Conservation (phyloP, 2,113 vertebrate genomes). For the Cynocephalus volans region DNA sequence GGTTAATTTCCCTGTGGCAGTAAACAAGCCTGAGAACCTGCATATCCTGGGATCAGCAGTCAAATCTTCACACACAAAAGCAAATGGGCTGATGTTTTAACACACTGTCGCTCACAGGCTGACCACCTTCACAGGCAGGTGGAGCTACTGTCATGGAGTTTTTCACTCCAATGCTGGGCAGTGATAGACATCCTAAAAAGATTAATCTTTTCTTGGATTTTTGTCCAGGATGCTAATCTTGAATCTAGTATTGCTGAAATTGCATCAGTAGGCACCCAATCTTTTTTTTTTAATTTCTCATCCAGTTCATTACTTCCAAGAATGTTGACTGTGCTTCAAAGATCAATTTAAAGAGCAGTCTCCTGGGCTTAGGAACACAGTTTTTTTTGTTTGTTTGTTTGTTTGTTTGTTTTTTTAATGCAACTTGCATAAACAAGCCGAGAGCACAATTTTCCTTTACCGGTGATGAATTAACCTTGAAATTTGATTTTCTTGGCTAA, state of each 20-base stretch:
- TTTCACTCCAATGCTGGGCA: background rate
- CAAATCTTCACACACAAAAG: background rate
- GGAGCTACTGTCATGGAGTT: background rate
- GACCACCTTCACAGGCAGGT: background rate
- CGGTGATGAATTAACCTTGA: slow-evolving; percentile 16
- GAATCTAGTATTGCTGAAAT: background rate
- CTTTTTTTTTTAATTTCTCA: background rate
- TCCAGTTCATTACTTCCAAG: background rate
- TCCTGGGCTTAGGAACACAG: background rate
- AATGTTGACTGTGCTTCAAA: background rate
- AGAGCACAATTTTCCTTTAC: background rate
- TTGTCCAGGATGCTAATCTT: background rate
- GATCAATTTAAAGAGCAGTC: background rate
- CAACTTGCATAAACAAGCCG: background rate
- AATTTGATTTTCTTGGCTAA: slow-evolving; percentile 40
- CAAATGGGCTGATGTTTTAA: background rate
- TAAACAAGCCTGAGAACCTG: background rate
- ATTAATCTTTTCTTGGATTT: background rate
- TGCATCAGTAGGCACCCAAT: background rate
- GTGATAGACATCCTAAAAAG: background rate
- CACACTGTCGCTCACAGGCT: background rate
- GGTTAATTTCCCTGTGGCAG: background rate
- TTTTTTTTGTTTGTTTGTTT: no score
- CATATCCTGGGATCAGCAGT: background rate
- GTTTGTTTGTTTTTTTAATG: no score